Evolutionary conservation across 2,888 invertebrate species (phyloP), one percentile per base, ranked within the genome.

Genomic region (Amphipoea oculea): DNA sequence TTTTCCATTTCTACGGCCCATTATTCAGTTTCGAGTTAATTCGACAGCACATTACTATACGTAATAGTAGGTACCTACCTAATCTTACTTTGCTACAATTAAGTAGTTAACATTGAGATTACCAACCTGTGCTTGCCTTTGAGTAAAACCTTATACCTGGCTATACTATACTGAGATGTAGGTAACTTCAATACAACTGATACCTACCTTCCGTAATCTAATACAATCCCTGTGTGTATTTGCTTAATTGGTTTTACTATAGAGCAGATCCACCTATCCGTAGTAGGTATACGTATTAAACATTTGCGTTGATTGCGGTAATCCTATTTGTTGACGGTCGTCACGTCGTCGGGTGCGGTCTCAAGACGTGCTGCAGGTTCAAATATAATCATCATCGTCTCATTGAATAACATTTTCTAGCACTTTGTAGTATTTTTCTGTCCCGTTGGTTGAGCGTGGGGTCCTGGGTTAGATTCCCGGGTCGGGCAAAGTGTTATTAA

Each of bases 241-340:
- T 42, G 40, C 42, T 51, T 67, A 42, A 78, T 78, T 71, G 71
- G 66, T 78, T 78, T 71, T 51, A 79, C 60, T 66, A 66, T 40
- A 78, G 48, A 68, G 12, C 48, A 66, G 66, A 67, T 36, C 67
- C 17, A 65, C 14, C 23, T 66, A 79, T 54, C 11, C 20, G 14
- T 40, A 62, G 54, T 62, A 57, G n/a, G 11, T n/a, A 20, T 67
- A 63, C 40, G 40, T 57, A 36, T 67, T 42, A 68, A 72, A 82
- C 78, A 82, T 74, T 65, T 74, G 20, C n/a, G 60, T 76, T 76
- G 76, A 83, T 84, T 79, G 84, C 77, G 75, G 77, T 79, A 51
- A 79, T 76, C 70, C 66, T 76, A 70, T 84, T 83, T 63, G 76
- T 29, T 65, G 82, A 36, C 62, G 66, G 14, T 29, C 11, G 45